A percentile compares a stretch with the other conserved stretches of the same genome.
Conservation (phyloP, 1,140 invertebrate species). For the Papilio glaucus region DNA sequence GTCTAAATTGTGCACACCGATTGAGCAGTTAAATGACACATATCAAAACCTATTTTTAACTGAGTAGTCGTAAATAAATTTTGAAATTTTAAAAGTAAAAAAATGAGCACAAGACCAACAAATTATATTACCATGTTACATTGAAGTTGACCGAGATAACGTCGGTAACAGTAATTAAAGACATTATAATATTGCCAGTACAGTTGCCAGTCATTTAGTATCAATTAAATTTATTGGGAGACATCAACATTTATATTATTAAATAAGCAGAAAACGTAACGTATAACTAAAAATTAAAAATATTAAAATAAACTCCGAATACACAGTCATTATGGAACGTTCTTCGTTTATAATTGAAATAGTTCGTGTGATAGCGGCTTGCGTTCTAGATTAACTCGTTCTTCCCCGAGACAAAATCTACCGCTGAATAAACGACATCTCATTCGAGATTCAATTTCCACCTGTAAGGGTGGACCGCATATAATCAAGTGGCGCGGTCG, state of each 20-base stretch:
- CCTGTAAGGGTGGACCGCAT: slow-evolving; percentile 58
- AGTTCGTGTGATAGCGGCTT: not conserved
- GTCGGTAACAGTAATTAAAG: too few species aligned
- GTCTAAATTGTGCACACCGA: slow-evolving; percentile 2
- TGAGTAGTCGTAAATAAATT: too few species aligned
- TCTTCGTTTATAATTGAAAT: slow-evolving; percentile 13
- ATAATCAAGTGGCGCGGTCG: slow-evolving; percentile 56
- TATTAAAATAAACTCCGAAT: not conserved
- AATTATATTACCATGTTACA: too few species aligned
- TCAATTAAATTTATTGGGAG: too few species aligned
- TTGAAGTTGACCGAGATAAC: too few species aligned
- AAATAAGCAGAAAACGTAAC: too few species aligned
- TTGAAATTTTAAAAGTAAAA: too few species aligned
- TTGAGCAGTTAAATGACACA: not conserved
- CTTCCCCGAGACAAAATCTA: slow-evolving; percentile 8
- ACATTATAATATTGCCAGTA: too few species aligned
- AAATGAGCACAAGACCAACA: too few species aligned
- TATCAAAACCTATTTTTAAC: not conserved
- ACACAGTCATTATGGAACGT: not conserved
- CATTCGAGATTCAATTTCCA: slow-evolving; percentile 71
- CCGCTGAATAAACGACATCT: slow-evolving; percentile 63
- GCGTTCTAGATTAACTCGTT: slow-evolving; percentile 19
- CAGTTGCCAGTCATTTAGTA: too few species aligned
- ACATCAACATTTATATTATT: too few species aligned
- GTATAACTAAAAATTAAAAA: not conserved